Percentiles rank a stretch among this genome's conserved stretches.
Conservation (phyloP, 1,140 invertebrate species). For the Hyles euphorbiae region DNA sequence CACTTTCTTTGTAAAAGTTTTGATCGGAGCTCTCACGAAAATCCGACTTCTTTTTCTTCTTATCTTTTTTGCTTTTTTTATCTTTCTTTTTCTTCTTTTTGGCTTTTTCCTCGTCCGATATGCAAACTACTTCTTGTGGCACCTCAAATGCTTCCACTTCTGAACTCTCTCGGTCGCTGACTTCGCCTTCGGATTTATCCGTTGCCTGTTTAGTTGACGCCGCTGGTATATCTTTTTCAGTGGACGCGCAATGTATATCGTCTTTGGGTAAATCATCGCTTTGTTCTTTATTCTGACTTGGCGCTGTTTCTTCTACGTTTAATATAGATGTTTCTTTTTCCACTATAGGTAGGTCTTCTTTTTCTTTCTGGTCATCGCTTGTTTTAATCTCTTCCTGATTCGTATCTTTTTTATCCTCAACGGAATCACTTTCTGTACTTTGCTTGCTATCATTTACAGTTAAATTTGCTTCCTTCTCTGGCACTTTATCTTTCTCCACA, state of each 20-base stretch:
- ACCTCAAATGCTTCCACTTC: slow-evolving; percentile 35
- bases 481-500: not conserved
- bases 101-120: slow-evolving; percentile 45
- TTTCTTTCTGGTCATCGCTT: not conserved
- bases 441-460: too few relatives aligned
- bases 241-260: not conserved
- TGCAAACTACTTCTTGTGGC: slow-evolving; percentile 41
- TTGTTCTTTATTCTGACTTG: not conserved
- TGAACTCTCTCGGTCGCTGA: slow-evolving; percentile 40
- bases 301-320: not conserved
- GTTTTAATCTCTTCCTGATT: not conserved
- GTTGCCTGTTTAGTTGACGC: slow-evolving; percentile 19
- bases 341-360: not conserved
- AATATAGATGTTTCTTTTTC: not conserved
- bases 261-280: not conserved
- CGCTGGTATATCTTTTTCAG: slow-evolving; percentile 15
- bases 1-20: slow-evolving; percentile 40
- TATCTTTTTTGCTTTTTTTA: slow-evolving; percentile 55
- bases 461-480: not conserved
- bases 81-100: slow-evolving; percentile 37
- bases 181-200: slow-evolving; percentile 48
- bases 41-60: slow-evolving; percentile 49
- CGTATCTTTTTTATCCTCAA: not conserved
- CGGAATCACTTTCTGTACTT: not conserved
- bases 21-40: slow-evolving; percentile 52